Conservation (phyloP, 1,140 invertebrate genomes). For the Meloidogyne floridensis region DNA sequence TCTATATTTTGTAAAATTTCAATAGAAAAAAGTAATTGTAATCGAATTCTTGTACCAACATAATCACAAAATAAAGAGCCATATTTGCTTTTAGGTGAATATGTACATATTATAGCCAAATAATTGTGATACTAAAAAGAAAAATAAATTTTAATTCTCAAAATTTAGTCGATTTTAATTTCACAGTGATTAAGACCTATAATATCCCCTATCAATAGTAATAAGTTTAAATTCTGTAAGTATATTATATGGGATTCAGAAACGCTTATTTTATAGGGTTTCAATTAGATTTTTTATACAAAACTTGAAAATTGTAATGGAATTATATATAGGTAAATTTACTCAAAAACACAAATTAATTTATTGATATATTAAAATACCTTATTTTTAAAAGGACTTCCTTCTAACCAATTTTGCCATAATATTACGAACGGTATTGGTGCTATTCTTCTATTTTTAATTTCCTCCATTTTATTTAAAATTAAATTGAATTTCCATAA, state of each 20-base stretch:
- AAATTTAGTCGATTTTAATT: too few species aligned
- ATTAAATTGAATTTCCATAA: neutral
- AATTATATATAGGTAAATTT: too few species aligned
- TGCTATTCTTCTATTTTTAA: neutral
- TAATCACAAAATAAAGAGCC: constrained; percentile 10
- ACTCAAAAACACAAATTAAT: too few species aligned
- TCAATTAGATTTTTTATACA: too few species aligned
- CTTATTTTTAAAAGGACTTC: neutral
- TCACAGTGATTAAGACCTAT: too few species aligned
- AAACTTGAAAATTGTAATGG: too few species aligned
- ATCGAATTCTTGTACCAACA: constrained; percentile 13
- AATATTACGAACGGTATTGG: neutral
- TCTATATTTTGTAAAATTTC: constrained; percentile 9
- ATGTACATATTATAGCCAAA: neutral
- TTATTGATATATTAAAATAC: neutral
- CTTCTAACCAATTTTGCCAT: neutral
- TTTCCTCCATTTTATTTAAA: neutral
- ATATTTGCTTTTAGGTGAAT: constrained; percentile 1
- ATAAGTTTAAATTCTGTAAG: too few species aligned
- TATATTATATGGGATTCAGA: too few species aligned
- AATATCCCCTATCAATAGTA: too few species aligned
- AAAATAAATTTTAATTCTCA: too few species aligned
- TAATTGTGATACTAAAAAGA: neutral
- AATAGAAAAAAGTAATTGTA: constrained; percentile 16
- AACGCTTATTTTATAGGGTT: too few species aligned